These are phyloP conservation scores for Penaeus monodon DNA, from an alignment of 2,888 invertebrate genomes.

Conservation along the genomic window DNA sequence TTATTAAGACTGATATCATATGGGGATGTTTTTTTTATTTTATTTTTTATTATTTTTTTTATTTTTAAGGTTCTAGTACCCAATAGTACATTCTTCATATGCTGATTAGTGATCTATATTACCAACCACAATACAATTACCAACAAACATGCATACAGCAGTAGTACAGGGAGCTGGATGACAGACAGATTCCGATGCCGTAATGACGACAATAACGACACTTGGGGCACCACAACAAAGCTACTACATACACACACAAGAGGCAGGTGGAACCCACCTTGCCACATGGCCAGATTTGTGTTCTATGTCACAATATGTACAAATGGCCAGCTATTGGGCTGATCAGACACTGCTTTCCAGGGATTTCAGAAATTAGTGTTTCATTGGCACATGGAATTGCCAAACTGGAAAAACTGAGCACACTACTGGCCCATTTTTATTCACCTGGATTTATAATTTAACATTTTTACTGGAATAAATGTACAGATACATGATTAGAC, in stretches of 20 bases:
- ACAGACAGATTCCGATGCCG: conserved; percentile 26
- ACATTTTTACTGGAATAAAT: too few species aligned
- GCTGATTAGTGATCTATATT: conserved; percentile 58
- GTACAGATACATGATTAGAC: too few species aligned
- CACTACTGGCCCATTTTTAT: too few species aligned
- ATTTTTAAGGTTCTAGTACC: conserved; percentile 43
- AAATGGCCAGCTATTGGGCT: conserved; percentile 44
- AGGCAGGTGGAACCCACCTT: conserved; percentile 19
- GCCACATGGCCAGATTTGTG: conserved; percentile 44
- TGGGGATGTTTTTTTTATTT: neutral
- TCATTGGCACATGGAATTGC: conserved; percentile 16
- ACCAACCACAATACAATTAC: conserved; percentile 61
- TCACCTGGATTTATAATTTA: too few species aligned
- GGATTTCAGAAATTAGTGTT: conserved; percentile 24
- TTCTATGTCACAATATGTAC: conserved; percentile 52
- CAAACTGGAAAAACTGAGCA: conserved; percentile 17
- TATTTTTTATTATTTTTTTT: conserved; percentile 21
- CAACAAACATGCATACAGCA: conserved; percentile 61
- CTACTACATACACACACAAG: conserved; percentile 56
- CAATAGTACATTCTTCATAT: conserved; percentile 39
- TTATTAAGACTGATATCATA: conserved; percentile 34
- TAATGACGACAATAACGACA: conserved; percentile 13
- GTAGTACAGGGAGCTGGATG: conserved; percentile 47
- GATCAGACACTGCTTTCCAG: conserved; percentile 22
- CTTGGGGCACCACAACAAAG: conserved; percentile 49